Evolutionary conservation across 2,113 vertebrate genomes (phyloP).

Genomic region (Ptilorrhoa leucosticta): DNA sequence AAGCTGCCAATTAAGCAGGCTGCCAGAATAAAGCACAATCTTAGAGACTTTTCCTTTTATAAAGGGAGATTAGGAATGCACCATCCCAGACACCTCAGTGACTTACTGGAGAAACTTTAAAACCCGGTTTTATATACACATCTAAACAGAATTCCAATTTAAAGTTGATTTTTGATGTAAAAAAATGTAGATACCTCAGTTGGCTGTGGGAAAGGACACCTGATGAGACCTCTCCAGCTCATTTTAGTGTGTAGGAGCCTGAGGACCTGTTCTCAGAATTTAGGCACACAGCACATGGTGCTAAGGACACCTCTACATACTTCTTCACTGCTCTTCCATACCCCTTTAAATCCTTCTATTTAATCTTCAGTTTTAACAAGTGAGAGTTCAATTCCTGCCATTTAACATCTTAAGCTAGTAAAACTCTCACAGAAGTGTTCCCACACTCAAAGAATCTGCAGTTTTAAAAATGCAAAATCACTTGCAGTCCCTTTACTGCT

Average conservation of each 20-base stretch:
- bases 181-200: not conserved
- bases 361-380: not conserved
- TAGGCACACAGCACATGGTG: accelerated
- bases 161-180: not conserved
- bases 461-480: not conserved
- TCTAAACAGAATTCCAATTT: not conserved
- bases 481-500: not conserved
- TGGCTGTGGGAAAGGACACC: not conserved
- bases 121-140: not conserved
- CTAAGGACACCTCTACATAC: not conserved
- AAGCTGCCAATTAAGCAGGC: constrained; percentile 45
- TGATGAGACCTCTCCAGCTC: not conserved
- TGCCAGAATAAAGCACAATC: not conserved
- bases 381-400: not conserved
- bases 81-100: not conserved
- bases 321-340: not conserved
- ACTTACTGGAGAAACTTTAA: not conserved
- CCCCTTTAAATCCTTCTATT: not conserved
- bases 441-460: not conserved
- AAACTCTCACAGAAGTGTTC: not conserved
- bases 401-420: not conserved
- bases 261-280: not conserved
- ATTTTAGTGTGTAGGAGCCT: not conserved
- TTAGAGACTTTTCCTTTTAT: not conserved
- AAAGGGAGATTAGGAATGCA: not conserved